phyloP scores from a whole-genome alignment of 2,797 vertebrate species.

The Malacoctenus gilli region DNA sequence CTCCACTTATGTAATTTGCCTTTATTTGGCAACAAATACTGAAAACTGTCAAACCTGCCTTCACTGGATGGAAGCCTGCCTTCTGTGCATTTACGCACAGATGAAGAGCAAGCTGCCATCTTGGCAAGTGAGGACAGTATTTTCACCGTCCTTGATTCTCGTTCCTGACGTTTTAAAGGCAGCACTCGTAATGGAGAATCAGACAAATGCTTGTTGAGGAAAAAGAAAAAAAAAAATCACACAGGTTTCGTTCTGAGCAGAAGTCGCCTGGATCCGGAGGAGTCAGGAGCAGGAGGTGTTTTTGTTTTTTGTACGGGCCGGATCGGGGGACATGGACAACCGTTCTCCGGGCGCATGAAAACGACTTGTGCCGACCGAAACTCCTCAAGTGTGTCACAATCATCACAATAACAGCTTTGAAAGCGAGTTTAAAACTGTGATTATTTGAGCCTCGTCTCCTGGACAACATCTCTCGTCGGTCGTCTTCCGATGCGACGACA shows the following conservation, averaged over 20 bases:
- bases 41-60: slow-evolving; percentile 52
- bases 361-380: slow-evolving; percentile 31
- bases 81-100: slow-evolving; percentile 66
- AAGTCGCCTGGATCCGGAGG: slow-evolving; percentile 30
- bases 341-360: slow-evolving; percentile 29
- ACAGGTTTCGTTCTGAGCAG: slow-evolving; percentile 33
- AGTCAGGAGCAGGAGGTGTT: too few species aligned
- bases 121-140: slow-evolving; percentile 45
- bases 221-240: slow-evolving; percentile 34
- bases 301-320: slow-evolving; percentile 34
- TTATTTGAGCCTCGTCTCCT: slow-evolving; percentile 24
- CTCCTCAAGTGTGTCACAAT: slow-evolving; percentile 17
- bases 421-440: slow-evolving; percentile 31
- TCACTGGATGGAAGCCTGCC: slow-evolving; percentile 49
- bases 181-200: slow-evolving; percentile 35
- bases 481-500: slow-evolving; percentile 14
- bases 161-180: slow-evolving; percentile 53
- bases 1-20: slow-evolving; percentile 29
- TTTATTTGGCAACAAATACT: slow-evolving; percentile 57
- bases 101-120: slow-evolving; percentile 64
- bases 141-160: slow-evolving; percentile 50
- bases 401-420: slow-evolving; percentile 20
- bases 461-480: slow-evolving; percentile 26
- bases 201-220: slow-evolving; percentile 56
- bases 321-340: not conserved